A percentile compares a stretch with the other conserved stretches of the same genome.
Evolutionary conservation across 1,140 invertebrate genomes (phyloP).

Genomic region (Semibalanus balanoides): DNA sequence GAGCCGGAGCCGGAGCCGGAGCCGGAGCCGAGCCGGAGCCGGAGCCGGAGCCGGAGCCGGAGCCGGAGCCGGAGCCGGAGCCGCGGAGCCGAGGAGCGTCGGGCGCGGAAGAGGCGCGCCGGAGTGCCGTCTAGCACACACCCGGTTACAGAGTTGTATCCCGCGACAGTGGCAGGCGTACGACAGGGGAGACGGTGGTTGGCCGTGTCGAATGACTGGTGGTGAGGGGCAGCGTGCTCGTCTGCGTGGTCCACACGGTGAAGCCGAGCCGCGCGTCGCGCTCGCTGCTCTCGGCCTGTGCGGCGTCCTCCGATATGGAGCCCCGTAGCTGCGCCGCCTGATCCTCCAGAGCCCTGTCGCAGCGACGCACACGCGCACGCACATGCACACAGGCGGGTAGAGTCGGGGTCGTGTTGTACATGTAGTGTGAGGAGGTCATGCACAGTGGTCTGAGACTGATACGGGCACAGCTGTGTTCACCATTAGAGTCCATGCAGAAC

Average conservation of each 20-base stretch:
- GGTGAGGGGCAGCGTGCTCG: conserved; percentile 13
- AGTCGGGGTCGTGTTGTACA: neutral
- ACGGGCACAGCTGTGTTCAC: neutral
- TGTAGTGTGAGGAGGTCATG: neutral
- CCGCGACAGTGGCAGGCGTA: conserved; percentile 10
- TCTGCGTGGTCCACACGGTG: conserved; percentile 9
- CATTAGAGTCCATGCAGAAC: neutral
- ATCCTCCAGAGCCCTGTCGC: neutral
- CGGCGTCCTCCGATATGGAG: neutral
- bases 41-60: no score
- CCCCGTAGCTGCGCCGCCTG: neutral
- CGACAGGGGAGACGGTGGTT: conserved; percentile 13
- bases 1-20: no score
- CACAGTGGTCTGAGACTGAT: no score
- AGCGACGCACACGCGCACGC: neutral
- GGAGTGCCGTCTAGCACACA: neutral
- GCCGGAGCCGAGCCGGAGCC: neutral
- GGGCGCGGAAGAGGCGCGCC: no score
- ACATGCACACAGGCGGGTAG: neutral
- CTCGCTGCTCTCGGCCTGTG: neutral
- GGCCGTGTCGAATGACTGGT: conserved; percentile 11
- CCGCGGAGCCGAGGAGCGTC: no score
- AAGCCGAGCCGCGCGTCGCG: conserved; percentile 4
- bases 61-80: no score
- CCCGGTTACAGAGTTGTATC: neutral